phyloP scores from a whole-genome alignment of 2,113 vertebrate genomes.

The Balaeniceps rex region DNA sequence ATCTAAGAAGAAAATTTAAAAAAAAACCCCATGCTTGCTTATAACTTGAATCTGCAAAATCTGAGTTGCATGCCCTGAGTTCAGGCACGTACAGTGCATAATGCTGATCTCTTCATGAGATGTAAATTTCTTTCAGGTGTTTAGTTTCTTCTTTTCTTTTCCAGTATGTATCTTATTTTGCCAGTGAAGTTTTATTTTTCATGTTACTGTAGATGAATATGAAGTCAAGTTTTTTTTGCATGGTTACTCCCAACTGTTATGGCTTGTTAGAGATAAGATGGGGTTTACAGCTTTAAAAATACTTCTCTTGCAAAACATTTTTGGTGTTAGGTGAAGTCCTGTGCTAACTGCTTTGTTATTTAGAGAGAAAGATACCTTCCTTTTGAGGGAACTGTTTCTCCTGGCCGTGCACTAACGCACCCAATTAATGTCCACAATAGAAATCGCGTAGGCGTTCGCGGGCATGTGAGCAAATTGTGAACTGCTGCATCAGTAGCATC shows the following conservation, averaged over 20 bases:
- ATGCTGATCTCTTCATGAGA: neutral
- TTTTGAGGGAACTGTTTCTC: neutral
- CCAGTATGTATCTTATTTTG: neutral
- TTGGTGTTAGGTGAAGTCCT: neutral
- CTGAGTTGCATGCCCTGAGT: neutral
- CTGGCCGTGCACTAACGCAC: neutral
- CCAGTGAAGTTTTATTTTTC: neutral
- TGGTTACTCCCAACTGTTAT: neutral
- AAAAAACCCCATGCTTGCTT: neutral
- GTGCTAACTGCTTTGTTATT: neutral
- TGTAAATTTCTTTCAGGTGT: neutral
- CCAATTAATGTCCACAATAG: fast-evolving
- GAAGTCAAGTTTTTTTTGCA: neutral
- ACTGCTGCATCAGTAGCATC: neutral
- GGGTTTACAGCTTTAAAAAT: neutral
- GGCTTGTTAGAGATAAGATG: neutral
- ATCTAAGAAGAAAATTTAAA: neutral
- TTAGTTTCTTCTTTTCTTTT: neutral
- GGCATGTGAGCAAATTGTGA: neutral
- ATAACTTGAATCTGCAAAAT: neutral
- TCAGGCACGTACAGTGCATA: neutral
- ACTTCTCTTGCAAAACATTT: neutral
- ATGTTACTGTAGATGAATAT: neutral
- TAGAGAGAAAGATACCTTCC: neutral
- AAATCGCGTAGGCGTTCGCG: neutral